Conservation (phyloP, 2,888 invertebrate genomes). For the Napeogenes inachia region DNA sequence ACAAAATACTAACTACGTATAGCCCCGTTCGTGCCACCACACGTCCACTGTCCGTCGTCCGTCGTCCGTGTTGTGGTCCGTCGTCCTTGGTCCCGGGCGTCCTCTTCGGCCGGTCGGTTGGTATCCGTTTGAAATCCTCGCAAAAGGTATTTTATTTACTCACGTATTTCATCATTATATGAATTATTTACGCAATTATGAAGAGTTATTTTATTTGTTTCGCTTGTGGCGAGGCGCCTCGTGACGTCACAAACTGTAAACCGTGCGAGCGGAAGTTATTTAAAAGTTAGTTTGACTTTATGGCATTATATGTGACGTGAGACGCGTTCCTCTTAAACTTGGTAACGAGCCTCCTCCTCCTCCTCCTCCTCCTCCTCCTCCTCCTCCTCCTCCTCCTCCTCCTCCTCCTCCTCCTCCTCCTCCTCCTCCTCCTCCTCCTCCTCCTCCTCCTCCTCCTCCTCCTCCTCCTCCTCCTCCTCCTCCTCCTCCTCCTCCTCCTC, state of each 20-base stretch:
- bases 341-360: not conserved
- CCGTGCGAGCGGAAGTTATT: constrained; percentile 11
- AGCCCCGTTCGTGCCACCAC: too few species aligned
- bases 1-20: too few species aligned
- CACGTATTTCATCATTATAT: constrained; percentile 45
- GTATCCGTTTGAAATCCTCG: constrained; percentile 44
- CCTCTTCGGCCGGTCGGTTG: constrained; percentile 28
- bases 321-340: constrained; percentile 14
- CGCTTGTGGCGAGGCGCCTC: constrained; percentile 35
- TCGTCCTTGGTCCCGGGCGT: constrained; percentile 23
- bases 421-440: too few species aligned
- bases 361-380: too few species aligned
- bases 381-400: too few species aligned
- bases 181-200: constrained; percentile 40
- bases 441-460: too few species aligned
- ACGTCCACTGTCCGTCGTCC: not conserved
- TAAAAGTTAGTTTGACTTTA: constrained; percentile 8
- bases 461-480: not conserved
- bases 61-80: constrained; percentile 38
- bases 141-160: constrained; percentile 58
- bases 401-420: too few species aligned
- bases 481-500: too few species aligned
- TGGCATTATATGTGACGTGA: constrained; percentile 14
- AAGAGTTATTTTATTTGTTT: constrained; percentile 29
- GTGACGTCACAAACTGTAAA: not conserved